Conservation (phyloP, 2,113 vertebrate species). For the Hoplias malabaricus region DNA sequence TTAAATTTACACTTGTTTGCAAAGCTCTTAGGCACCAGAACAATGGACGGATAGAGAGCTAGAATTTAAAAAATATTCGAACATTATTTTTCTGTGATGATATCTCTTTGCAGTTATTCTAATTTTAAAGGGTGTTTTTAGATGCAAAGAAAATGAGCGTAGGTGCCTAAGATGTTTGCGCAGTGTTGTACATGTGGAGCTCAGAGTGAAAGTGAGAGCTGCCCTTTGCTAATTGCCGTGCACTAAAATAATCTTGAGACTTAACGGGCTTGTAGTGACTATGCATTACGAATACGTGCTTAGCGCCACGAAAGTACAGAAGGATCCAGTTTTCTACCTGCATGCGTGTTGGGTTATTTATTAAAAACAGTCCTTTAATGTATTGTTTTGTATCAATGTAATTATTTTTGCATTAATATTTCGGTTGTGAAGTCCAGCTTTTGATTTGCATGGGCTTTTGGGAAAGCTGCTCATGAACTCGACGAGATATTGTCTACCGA, state of each 20-base stretch:
- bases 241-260: not conserved
- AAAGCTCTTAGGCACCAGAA: too few species aligned
- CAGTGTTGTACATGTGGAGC: not conserved
- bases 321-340: constrained; percentile 28
- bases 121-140: too few species aligned
- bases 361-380: constrained; percentile 14
- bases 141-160: not conserved
- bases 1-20: too few species aligned
- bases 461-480: not conserved
- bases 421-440: not conserved
- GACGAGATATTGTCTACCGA: too few species aligned
- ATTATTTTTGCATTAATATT: not conserved
- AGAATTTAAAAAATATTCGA: too few species aligned
- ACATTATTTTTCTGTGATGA: too few species aligned
- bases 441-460: not conserved
- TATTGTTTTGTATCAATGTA: not conserved
- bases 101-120: too few species aligned
- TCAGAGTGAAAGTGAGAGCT: not conserved
- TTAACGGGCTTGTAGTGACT: constrained; percentile 18
- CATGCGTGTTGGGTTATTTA: constrained; percentile 34
- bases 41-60: too few species aligned
- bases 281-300: constrained; percentile 27
- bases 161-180: not conserved
- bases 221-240: constrained; percentile 12
- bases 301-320: not conserved